Percentiles rank a stretch among this genome's conserved stretches.
phyloP scores from a whole-genome alignment of 2,113 vertebrate species.

The Macquaria australasica region DNA sequence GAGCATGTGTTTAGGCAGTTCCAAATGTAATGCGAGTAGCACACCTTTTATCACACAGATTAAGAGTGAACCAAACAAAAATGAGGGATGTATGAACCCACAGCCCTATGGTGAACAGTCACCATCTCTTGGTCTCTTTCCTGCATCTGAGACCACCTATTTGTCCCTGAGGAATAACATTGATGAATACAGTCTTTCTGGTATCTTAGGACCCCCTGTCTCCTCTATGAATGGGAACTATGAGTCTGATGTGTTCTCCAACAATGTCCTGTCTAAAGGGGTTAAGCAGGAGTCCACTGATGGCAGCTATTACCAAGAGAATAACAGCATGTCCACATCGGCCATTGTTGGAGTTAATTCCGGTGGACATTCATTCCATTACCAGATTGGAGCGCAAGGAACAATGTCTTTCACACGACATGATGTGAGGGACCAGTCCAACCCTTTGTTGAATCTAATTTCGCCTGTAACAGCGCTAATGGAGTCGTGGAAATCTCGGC shows the following conservation, averaged over 20 bases:
- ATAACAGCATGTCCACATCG: constrained; percentile 90
- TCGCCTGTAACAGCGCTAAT: constrained; percentile 93
- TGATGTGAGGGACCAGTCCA: constrained; percentile 92
- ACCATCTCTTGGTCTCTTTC: constrained; percentile 90
- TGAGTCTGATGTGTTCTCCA: constrained; percentile 91
- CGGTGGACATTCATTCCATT: constrained; percentile 98
- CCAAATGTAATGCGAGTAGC: constrained; percentile 85
- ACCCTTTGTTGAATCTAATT: constrained; percentile 97
- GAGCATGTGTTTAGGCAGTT: constrained; percentile 91
- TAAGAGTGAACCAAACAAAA: constrained; percentile 93
- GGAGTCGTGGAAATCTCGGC: constrained; percentile 97
- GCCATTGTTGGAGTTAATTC: constrained; percentile 99
- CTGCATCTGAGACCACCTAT: constrained; percentile 94
- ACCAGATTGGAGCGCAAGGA: constrained; percentile 98
- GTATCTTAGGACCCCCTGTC: constrained; percentile 97
- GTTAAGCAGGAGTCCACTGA: constrained; percentile 97
- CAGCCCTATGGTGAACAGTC: constrained; percentile 90
- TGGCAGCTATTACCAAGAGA: constrained; percentile 95
- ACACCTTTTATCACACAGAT: constrained; percentile 91
- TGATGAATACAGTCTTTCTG: constrained; percentile 97
- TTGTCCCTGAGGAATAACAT: constrained; percentile 98
- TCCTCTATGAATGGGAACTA: constrained; percentile 92
- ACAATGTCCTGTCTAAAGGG: constrained; percentile 89
- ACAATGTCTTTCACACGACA: constrained; percentile 96
- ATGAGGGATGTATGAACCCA: constrained; percentile 91